Conservation (phyloP, 2,113 vertebrate genomes). For the Scomber colias region DNA sequence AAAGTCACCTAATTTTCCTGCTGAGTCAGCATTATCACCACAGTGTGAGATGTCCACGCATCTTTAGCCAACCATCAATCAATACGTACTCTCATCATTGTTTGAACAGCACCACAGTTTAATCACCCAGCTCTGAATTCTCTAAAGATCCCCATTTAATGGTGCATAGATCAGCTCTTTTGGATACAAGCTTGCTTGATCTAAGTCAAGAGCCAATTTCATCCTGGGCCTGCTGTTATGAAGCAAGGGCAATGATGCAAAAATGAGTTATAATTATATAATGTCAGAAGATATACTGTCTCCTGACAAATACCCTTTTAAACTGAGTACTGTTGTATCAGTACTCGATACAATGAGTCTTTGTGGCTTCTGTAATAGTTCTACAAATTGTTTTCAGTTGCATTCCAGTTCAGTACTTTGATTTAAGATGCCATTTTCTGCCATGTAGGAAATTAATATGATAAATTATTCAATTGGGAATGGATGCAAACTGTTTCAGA, state of each 20-base stretch:
- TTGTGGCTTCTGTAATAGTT: constrained; percentile 2
- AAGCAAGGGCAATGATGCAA: constrained; percentile 1
- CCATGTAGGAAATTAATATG: background rate
- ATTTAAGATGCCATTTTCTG: background rate
- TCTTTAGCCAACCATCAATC: constrained; percentile 62
- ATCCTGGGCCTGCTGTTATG: background rate
- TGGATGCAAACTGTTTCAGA: constrained; percentile 1
- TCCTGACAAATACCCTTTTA: background rate
- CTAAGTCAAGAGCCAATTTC: constrained; percentile 21
- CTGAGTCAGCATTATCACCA: constrained; percentile 49
- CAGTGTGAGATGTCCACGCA: constrained; percentile 44
- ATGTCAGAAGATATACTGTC: background rate
- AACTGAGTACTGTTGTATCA: constrained; percentile 3
- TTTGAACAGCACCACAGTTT: constrained; percentile 54
- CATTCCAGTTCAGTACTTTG: too few relatives aligned
- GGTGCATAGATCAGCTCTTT: constrained; percentile 44
- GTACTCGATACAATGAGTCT: background rate
- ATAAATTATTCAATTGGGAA: background rate
- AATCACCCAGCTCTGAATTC: constrained; percentile 56
- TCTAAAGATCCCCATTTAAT: constrained; percentile 36
- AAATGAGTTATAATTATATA: background rate
- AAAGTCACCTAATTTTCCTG: constrained; percentile 54
- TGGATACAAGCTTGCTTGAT: constrained; percentile 10
- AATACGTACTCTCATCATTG: constrained; percentile 57
- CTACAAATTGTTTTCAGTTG: background rate